These are phyloP conservation scores for Chloroceryle aenea DNA, from an alignment of 2,113 vertebrate species.

Conservation along the genomic window DNA sequence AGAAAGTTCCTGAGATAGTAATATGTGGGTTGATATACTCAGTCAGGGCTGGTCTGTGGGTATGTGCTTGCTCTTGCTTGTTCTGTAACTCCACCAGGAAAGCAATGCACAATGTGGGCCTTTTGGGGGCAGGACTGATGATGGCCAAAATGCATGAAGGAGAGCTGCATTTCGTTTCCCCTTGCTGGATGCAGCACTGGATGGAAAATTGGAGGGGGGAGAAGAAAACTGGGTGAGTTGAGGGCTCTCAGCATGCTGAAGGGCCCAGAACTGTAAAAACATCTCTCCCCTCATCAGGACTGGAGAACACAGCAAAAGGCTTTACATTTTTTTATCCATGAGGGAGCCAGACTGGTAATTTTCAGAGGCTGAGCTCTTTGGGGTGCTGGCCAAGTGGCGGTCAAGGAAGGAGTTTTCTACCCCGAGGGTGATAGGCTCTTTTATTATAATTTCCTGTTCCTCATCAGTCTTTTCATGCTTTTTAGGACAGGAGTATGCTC, in stretches of 20 bases:
- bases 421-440: background rate
- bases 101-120: rapidly evolving
- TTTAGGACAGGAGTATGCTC: background rate
- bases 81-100: background rate
- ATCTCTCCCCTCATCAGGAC: background rate
- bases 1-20: background rate
- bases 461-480: background rate
- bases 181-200: background rate
- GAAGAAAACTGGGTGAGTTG: background rate
- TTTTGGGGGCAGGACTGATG: background rate
- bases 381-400: background rate
- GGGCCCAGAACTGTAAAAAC: background rate
- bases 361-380: background rate
- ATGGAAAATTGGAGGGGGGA: background rate
- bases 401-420: background rate
- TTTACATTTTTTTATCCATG: background rate
- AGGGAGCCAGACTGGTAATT: background rate
- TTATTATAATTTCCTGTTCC: background rate
- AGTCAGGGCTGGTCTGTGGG: background rate
- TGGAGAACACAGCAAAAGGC: background rate
- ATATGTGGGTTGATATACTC: background rate
- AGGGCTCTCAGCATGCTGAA: background rate
- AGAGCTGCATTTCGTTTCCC: background rate
- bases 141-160: background rate
- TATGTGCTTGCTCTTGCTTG: background rate